Percentiles rank a stretch among this genome's conserved stretches.
phyloP scores from a whole-genome alignment of 2,888 invertebrate genomes.

The Synanthedon andrenaeformis region DNA sequence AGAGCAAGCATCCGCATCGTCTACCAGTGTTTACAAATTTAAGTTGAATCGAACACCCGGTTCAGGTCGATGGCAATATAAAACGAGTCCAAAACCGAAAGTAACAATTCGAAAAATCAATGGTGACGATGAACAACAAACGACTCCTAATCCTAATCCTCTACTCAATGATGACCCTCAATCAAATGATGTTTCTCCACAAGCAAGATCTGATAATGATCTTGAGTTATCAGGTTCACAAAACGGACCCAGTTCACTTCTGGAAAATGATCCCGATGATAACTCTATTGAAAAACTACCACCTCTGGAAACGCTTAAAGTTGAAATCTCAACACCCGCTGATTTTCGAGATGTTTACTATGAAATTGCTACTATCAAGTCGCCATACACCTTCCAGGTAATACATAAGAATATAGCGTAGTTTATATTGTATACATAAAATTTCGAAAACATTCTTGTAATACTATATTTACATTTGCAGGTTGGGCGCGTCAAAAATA shows the following conservation, averaged over 20 bases:
- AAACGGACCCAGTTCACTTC: conserved; percentile 69
- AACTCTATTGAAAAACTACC: conserved; percentile 74
- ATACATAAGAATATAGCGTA: conserved; percentile 10
- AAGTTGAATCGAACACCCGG: conserved; percentile 86
- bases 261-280: conserved; percentile 74
- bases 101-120: conserved; percentile 81
- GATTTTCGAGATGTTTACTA: conserved; percentile 88
- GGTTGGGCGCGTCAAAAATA: conserved; percentile 89
- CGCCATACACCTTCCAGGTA: conserved; percentile 92
- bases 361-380: conserved; percentile 90
- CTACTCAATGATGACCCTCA: conserved; percentile 47
- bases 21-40: conserved; percentile 80
- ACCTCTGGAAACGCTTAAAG: conserved; percentile 84
- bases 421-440: background rate
- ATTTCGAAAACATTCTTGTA: background rate
- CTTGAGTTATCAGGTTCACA: conserved; percentile 81
- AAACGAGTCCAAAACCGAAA: conserved; percentile 88
- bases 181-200: conserved; percentile 67
- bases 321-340: conserved; percentile 89
- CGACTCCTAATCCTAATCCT: conserved; percentile 54
- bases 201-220: conserved; percentile 73
- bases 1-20: conserved; percentile 60
- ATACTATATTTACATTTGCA: conserved; percentile 35
- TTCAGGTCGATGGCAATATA: conserved; percentile 91
- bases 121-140: conserved; percentile 64